Conservation (phyloP, 2,113 vertebrate species). For the Spilogale gracilis region DNA sequence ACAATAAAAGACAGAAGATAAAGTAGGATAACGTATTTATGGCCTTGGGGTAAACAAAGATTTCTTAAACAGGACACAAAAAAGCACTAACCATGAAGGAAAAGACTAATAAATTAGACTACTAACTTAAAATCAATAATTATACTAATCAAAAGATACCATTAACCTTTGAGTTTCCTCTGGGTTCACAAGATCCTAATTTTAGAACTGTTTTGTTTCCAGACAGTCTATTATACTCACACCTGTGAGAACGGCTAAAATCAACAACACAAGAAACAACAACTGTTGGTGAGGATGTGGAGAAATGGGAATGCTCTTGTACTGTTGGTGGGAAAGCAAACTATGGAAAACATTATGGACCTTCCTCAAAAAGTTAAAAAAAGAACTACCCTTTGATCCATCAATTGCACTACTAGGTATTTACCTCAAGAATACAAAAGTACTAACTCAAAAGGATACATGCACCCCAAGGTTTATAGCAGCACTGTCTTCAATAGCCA, state of each 20-base stretch:
- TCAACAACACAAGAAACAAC: neutral
- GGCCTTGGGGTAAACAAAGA: neutral
- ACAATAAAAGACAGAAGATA: neutral
- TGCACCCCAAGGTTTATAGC: neutral
- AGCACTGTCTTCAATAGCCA: neutral
- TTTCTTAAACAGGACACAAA: constrained; percentile 50
- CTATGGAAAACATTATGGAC: neutral
- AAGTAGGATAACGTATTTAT: constrained; percentile 10
- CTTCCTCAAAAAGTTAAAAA: neutral
- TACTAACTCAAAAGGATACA: neutral
- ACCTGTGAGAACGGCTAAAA: neutral
- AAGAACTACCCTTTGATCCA: neutral
- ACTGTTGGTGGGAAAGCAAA: neutral
- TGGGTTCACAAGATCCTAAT: neutral
- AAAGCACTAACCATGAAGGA: constrained; percentile 16
- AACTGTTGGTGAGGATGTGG: neutral
- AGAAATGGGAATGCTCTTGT: neutral
- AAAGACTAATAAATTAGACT: neutral
- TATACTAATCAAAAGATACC: constrained; percentile 26
- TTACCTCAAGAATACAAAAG: neutral
- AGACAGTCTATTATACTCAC: neutral
- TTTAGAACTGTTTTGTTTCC: neutral
- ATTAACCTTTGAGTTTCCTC: neutral
- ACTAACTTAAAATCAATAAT: constrained; percentile 52
- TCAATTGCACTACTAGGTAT: neutral